Base-by-base conservation (phyloP, 2,888 invertebrate species). In the Zygothrica quintamaculata region DNA sequence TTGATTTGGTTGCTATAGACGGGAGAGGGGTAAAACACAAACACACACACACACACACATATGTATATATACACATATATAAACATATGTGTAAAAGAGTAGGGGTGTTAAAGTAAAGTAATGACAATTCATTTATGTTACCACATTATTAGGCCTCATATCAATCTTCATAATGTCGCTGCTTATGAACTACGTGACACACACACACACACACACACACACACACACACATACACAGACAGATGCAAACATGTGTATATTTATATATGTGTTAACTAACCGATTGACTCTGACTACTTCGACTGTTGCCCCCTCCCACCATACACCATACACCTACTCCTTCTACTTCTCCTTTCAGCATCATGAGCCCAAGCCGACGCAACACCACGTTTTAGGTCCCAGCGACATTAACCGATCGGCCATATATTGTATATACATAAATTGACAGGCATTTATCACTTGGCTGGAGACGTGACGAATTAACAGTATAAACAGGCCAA, bases 91-190 rank as follows among this genome's bases (percentile, higher is more conserved):
- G 12, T 4, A 25, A 36, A 39, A 36, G 8, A 13, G 37, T 12
- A 11, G 44, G 33, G 18, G 9, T 29, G 46, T 47, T 39, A 34
- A 44, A 51, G 39, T 46, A 36, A 57, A 39, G 76, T 81, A 81
- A 81, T 86, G 81, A 77, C 81, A 77, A 75, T 77, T 84, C 81
- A 77, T 86, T 84, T 86, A 80, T 80, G 81, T 74, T 82, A 75
- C 75, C 85, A 87, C 78, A 73, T 84, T 84, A 87, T 82, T 82
- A 81, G 85, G 74, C 71, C 70, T 64, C 76, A 69, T 69, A 82
- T 82, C 75, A 75, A 82, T 87, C 82, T 82, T 84, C 60, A 76
- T 82, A 82, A 82, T 75, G 84, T 53, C 72, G 72, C 62, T 74
- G 75, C 61, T 76, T 74, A 74, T 67, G 72, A 79, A 67, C 64